Evolutionary conservation across 2,113 vertebrate species (phyloP).

Genomic region (Orthonyx spaldingii): DNA sequence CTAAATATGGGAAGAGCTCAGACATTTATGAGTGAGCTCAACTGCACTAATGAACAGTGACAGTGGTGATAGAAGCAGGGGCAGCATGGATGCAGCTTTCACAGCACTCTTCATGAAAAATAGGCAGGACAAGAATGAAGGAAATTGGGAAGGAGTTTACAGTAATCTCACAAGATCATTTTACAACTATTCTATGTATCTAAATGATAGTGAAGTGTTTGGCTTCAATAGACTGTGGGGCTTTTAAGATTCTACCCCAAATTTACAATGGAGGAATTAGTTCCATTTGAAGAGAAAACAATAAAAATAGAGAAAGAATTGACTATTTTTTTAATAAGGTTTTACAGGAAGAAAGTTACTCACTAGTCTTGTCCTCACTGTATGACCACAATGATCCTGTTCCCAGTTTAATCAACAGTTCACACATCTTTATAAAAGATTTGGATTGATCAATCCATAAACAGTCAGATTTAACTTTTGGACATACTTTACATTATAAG

Average conservation of each 20-base stretch:
- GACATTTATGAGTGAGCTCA: not conserved
- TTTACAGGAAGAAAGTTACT: not conserved
- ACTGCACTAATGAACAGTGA: not conserved
- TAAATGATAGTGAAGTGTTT: not conserved
- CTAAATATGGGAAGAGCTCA: conserved; percentile 6
- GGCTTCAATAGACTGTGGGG: not conserved
- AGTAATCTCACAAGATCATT: not conserved
- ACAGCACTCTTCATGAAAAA: not conserved
- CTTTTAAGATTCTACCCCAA: not conserved
- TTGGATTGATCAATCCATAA: not conserved
- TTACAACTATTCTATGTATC: not conserved
- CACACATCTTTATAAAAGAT: not conserved
- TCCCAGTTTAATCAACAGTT: not conserved
- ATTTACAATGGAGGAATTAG: not conserved
- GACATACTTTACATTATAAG: not conserved
- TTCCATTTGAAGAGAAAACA: not conserved
- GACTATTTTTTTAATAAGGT: not conserved
- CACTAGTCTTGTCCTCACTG: not conserved
- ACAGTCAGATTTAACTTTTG: not conserved
- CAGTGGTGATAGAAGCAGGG: not conserved
- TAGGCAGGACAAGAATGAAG: not conserved
- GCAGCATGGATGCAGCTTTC: not conserved
- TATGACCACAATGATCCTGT: not conserved
- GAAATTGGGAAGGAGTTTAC: not conserved
- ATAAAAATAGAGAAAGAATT: not conserved